Conservation (phyloP, 2,888 invertebrate species). For the Lagria hirta region DNA sequence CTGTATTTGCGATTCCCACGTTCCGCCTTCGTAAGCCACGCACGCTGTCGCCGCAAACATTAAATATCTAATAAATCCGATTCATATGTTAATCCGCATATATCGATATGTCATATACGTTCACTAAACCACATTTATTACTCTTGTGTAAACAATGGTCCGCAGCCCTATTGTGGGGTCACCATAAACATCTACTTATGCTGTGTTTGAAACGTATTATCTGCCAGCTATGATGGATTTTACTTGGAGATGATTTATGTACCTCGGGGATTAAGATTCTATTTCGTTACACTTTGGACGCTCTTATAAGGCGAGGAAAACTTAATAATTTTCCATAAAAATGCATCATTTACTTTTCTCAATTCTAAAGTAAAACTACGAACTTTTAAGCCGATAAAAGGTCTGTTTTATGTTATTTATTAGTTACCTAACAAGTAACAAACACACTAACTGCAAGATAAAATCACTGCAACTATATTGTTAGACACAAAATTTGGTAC, state of each 20-base stretch:
- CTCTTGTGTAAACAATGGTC: constrained; percentile 50
- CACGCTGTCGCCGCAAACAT: constrained; percentile 51
- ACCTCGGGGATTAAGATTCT: constrained; percentile 34
- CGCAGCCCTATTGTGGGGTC: constrained; percentile 36
- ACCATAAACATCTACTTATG: constrained; percentile 47
- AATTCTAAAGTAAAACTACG: no score
- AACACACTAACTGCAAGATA: no score
- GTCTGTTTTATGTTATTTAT: no score
- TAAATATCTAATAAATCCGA: constrained; percentile 55
- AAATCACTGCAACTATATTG: no score
- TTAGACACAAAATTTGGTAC: no score
- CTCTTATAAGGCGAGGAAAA: no score
- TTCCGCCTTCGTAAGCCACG: constrained; percentile 44
- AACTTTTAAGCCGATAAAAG: no score
- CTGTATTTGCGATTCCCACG: constrained; percentile 54
- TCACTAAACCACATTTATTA: constrained; percentile 54
- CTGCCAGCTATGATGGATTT: constrained; percentile 46
- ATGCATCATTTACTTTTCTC: no score
- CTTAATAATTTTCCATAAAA: no score
- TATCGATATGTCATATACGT: constrained; percentile 50
- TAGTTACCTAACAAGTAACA: no score
- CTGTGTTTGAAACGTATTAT: constrained; percentile 47
- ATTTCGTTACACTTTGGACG: constrained; percentile 27
- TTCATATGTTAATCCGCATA: constrained; percentile 53
- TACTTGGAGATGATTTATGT: constrained; percentile 45